Conservation (phyloP, 2,113 vertebrate genomes). For the Sceloporus undulatus region DNA sequence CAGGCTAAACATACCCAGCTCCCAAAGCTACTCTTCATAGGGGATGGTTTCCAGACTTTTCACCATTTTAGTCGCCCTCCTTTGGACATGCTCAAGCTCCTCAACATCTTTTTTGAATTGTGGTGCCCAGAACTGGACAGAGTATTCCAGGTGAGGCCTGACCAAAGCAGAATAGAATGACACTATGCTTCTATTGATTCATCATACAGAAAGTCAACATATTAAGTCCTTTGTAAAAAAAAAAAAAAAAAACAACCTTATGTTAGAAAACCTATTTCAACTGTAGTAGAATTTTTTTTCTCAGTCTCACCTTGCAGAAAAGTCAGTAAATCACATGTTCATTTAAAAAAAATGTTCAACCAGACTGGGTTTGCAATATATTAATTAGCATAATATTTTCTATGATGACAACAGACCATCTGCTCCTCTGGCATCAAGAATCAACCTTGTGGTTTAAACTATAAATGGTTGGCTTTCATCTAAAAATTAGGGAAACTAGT, state of each 20-base stretch:
- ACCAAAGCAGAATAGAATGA: no score
- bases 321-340: constrained; percentile 54
- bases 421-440: constrained; percentile 57
- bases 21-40: no score
- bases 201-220: neutral
- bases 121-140: no score
- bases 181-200: no score
- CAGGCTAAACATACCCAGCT: no score
- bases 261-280: constrained; percentile 26
- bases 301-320: constrained; percentile 61
- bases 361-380: constrained; percentile 62
- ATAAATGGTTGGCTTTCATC: constrained; percentile 40
- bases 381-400: constrained; percentile 72
- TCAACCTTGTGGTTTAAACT: constrained; percentile 31
- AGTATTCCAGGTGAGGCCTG: no score
- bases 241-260: neutral
- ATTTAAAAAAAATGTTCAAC: constrained; percentile 54
- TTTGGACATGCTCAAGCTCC: no score
- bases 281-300: neutral
- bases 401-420: constrained; percentile 69
- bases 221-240: constrained; percentile 42
- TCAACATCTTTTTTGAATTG: no score
- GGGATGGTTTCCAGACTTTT: no score
- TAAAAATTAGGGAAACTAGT: constrained; percentile 32
- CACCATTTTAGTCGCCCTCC: no score